These are phyloP conservation scores for Athene noctua DNA, from an alignment of 2,113 vertebrate genomes.

Conservation along the genomic window DNA sequence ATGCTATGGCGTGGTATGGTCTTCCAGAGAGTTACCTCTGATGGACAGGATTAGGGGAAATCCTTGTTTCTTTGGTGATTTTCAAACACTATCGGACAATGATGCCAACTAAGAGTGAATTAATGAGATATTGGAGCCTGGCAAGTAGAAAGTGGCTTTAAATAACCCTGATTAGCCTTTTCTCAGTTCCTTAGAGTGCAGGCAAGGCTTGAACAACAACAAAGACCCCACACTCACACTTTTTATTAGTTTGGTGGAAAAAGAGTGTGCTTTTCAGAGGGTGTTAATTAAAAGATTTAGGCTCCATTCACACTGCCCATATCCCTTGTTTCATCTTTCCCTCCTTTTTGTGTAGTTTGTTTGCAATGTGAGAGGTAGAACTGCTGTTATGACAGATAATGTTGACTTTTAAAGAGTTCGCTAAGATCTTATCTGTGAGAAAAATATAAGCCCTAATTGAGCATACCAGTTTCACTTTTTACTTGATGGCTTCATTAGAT, in stretches of 20 bases:
- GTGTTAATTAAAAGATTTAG: constrained; percentile 95
- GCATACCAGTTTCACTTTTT: constrained; percentile 76
- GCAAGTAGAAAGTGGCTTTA: constrained; percentile 81
- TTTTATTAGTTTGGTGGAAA: constrained; percentile 89
- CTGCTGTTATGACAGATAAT: constrained; percentile 80
- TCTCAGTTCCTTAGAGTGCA: constrained; percentile 63
- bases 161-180: constrained; percentile 87
- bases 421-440: constrained; percentile 65
- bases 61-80: constrained; percentile 90
- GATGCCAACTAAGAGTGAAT: constrained; percentile 84
- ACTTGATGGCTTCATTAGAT: constrained; percentile 21
- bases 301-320: constrained; percentile 78
- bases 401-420: constrained; percentile 80
- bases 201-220: constrained; percentile 73
- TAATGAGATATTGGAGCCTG: constrained; percentile 86
- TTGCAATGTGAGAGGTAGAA: constrained; percentile 74
- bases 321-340: constrained; percentile 71
- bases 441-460: constrained; percentile 82
- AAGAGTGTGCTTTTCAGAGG: constrained; percentile 89
- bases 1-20: constrained; percentile 61
- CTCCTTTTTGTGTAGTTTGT: constrained; percentile 64
- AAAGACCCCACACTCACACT: constrained; percentile 83
- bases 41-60: constrained; percentile 90
- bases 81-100: constrained; percentile 89
- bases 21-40: constrained; percentile 85